Evolutionary conservation across 2,797 vertebrate genomes (phyloP).

Genomic region (Peromyscus attwateri): DNA sequence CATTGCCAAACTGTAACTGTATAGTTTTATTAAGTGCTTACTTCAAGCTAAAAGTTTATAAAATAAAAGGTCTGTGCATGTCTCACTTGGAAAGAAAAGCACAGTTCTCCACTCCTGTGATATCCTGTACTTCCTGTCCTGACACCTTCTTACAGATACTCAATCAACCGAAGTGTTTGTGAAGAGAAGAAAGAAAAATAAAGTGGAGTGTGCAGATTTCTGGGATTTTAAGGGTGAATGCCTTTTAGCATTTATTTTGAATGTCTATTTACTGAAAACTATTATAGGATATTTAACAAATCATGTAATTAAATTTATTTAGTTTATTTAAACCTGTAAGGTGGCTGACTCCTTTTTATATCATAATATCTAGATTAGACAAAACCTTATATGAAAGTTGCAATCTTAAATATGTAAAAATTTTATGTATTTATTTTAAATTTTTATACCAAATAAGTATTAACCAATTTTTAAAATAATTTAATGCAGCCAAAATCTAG

Average conservation of each 20-base stretch:
- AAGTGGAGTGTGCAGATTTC: background rate
- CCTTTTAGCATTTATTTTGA: background rate
- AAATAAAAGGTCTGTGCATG: background rate
- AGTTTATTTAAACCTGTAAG: background rate
- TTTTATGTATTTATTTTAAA: background rate
- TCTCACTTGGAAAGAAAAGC: conserved; percentile 25
- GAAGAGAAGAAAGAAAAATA: background rate
- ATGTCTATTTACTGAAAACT: background rate
- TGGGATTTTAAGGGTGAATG: background rate
- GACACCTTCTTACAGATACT: background rate
- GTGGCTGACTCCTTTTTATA: background rate
- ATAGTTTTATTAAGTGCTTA: conserved; percentile 23
- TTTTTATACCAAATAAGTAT: background rate
- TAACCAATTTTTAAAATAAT: background rate
- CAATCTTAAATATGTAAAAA: conserved; percentile 3
- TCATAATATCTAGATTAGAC: conserved; percentile 54
- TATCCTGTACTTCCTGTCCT: background rate
- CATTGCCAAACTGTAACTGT: conserved; percentile 14
- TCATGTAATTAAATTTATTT: background rate
- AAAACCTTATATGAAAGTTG: background rate
- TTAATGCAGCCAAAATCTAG: background rate
- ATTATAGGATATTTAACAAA: background rate
- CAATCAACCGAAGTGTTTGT: background rate
- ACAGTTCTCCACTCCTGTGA: background rate
- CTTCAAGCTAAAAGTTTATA: background rate